Percentiles rank a stretch among this genome's conserved stretches.
Conservation (phyloP, 1,140 invertebrate species). For the Trinorchestia longiramus region DNA sequence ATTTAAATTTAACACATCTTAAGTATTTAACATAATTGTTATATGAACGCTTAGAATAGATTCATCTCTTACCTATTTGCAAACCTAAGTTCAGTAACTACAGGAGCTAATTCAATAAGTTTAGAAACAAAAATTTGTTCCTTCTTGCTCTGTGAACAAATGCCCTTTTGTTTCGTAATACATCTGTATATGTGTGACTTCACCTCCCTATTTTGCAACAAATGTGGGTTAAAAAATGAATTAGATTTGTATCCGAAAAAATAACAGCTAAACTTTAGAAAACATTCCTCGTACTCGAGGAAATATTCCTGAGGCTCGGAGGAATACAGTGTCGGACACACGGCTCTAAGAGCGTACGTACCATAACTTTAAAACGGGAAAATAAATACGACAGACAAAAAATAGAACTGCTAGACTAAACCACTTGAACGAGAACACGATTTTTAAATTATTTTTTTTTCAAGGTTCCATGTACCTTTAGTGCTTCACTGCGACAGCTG, state of each 20-base stretch:
- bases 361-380: not conserved
- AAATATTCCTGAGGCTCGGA: not conserved
- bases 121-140: too few relatives aligned
- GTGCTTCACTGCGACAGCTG: not conserved
- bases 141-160: too few relatives aligned
- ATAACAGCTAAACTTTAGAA: not conserved
- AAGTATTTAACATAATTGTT: too few relatives aligned
- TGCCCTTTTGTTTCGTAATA: not conserved
- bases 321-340: not conserved
- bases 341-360: not conserved
- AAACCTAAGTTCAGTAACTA: too few relatives aligned
- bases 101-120: too few relatives aligned
- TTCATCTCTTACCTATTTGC: too few relatives aligned
- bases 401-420: not conserved
- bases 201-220: not conserved
- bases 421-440: not conserved
- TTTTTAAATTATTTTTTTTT: not conserved
- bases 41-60: too few relatives aligned
- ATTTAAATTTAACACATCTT: too few relatives aligned
- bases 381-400: not conserved
- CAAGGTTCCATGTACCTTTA: not conserved
- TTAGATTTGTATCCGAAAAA: not conserved
- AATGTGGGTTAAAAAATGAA: not conserved
- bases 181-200: not conserved
- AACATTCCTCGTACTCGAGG: too few relatives aligned